These are phyloP conservation scores for Nycticebus coucang DNA, from an alignment of 2,113 vertebrate species.

Conservation along the genomic window DNA sequence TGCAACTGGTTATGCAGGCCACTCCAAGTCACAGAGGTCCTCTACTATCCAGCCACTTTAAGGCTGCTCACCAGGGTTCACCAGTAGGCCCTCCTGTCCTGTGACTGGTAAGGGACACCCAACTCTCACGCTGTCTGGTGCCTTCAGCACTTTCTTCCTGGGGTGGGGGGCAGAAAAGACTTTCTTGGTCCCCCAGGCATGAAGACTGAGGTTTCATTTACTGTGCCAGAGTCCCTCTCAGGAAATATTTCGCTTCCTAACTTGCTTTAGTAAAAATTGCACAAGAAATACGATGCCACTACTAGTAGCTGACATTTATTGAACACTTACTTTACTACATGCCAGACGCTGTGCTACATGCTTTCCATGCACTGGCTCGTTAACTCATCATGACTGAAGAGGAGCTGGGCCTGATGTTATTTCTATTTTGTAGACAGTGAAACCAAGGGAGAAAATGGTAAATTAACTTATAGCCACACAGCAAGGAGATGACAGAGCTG, in stretches of 20 bases:
- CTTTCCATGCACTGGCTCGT: slow-evolving; percentile 1
- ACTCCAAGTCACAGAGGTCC: not conserved
- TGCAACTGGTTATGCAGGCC: not conserved
- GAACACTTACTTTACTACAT: not conserved
- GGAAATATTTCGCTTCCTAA: slow-evolving; percentile 33
- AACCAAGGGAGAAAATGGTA: not conserved
- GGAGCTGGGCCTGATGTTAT: not conserved
- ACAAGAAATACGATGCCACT: not conserved
- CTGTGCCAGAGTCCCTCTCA: not conserved
- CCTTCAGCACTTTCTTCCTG: not conserved
- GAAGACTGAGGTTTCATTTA: not conserved
- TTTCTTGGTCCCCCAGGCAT: not conserved
- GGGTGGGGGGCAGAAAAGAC: not conserved
- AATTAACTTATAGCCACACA: not conserved
- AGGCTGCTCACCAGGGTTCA: not conserved
- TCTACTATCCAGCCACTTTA: not conserved
- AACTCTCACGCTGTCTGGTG: not conserved
- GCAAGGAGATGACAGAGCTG: not conserved
- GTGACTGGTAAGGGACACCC: not conserved
- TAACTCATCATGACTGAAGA: not conserved
- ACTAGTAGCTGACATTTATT: not conserved
- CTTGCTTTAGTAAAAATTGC: slow-evolving; percentile 43
- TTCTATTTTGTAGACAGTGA: not conserved
- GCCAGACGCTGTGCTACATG: not conserved
- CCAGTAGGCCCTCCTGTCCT: not conserved